Evolutionary conservation across 1,140 invertebrate genomes (phyloP).

Genomic region (Ruditapes philippinarum): DNA sequence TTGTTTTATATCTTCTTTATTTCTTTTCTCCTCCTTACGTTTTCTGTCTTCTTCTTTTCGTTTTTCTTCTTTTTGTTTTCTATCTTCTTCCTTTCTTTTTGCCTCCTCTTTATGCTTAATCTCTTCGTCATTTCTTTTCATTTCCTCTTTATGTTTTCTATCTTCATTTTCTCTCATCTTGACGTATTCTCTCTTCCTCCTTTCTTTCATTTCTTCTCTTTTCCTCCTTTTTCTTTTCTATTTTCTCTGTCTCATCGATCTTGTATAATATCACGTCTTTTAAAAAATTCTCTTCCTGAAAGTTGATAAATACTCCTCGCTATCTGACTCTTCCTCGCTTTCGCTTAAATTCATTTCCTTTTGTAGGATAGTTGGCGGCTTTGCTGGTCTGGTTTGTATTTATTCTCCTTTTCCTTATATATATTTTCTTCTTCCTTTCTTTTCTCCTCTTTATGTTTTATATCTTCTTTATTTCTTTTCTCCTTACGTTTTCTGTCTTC

Average conservation of each 20-base stretch:
- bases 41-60: too few relatives aligned
- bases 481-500: too few relatives aligned
- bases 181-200: neutral
- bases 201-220: neutral
- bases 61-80: too few relatives aligned
- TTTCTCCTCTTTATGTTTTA: neutral
- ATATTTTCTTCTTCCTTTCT: neutral
- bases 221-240: neutral
- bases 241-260: constrained; percentile 1
- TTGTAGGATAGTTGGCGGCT: neutral
- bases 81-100: too few relatives aligned
- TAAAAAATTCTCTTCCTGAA: constrained; percentile 22
- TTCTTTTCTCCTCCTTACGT: neutral
- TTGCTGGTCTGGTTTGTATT: neutral
- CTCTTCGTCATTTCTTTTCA: neutral
- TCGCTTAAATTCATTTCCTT: neutral
- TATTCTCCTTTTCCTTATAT: neutral
- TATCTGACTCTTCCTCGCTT: neutral
- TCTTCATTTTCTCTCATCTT: neutral
- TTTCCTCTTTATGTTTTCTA: neutral
- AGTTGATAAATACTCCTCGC: neutral
- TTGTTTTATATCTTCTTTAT: neutral
- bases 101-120: neutral
- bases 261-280: neutral
- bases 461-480: too few relatives aligned